Conservation (phyloP, 2,113 vertebrate genomes). For the Ciconia boyciana region DNA sequence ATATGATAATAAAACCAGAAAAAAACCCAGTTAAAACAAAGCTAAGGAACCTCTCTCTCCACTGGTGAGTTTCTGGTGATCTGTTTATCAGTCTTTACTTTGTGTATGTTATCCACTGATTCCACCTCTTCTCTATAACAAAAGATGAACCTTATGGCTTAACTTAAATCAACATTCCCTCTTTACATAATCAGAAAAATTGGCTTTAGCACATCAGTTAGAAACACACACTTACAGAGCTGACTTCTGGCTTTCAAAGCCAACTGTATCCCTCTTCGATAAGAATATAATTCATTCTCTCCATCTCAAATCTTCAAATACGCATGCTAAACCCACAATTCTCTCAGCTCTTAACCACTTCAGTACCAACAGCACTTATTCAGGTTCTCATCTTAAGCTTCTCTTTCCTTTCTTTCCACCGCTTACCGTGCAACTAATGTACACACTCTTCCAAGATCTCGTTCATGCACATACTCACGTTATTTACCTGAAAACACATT, state of each 20-base stretch:
- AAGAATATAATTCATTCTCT: neutral
- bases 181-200: neutral
- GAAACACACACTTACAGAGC: neutral
- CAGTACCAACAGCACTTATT: neutral
- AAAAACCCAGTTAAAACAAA: neutral
- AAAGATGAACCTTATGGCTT: neutral
- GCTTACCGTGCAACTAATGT: neutral
- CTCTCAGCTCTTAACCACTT: neutral
- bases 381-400: neutral
- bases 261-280: neutral
- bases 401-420: neutral
- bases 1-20: neutral
- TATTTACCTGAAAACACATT: neutral
- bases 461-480: accelerated
- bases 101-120: neutral
- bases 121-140: neutral
- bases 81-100: neutral
- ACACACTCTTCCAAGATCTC: neutral
- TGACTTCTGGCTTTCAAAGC: neutral
- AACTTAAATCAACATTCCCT: neutral
- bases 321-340: neutral
- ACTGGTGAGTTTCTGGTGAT: neutral
- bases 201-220: neutral
- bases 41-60: neutral
- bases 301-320: neutral